Base-by-base conservation (phyloP, 1,140 invertebrate species). In the Meloidogyne floridensis region DNA sequence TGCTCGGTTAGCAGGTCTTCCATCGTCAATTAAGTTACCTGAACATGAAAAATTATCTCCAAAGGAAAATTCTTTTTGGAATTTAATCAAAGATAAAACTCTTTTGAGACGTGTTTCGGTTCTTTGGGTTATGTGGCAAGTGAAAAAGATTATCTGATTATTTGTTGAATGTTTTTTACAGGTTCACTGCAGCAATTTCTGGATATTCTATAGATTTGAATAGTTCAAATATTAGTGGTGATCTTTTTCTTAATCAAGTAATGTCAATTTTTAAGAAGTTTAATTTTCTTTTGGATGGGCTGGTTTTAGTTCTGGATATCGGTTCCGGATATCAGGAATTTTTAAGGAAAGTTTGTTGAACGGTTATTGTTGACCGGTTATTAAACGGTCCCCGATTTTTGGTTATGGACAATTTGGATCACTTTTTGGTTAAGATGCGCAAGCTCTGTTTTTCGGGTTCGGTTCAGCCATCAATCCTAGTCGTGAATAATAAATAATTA, bases 141-240 rank as follows among this genome's bases (percentile, higher is more conserved):
- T 42, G 20, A 15, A 15, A 5, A 32, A 32, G 32, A 32, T 32
- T 32, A 32, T 32, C 32, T 4, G 13, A 59, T n/a, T 32, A 32
- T 59, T 15, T 15, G 2, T 15, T 2, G n/a, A 5, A 1, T 5
- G n/a, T 13, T 59, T 15, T 59, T 10, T 15, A 59, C n/a, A 78
- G 77, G 77, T 86, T 90, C 77, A 85, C 82, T 3, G 86, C 88
- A n/a, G 83, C 81, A 11, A 80, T 89, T 65, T 90, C 87, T 78
- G 87, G 87, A 43, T 89, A 89, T 80, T 87, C 89, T 43, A 89
- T 83, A 59, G 88, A 89, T 77, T 80, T 89, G 42, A 88, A 90
- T 75, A 89, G 87, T 43, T 85, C 83, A 18, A 82, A 82, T 43
- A 87, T 89, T 70, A 81, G 77, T 71, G 88, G 88, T n/a, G 73